phyloP scores from a whole-genome alignment of 2,113 vertebrate genomes.

The Varanus salvator region DNA sequence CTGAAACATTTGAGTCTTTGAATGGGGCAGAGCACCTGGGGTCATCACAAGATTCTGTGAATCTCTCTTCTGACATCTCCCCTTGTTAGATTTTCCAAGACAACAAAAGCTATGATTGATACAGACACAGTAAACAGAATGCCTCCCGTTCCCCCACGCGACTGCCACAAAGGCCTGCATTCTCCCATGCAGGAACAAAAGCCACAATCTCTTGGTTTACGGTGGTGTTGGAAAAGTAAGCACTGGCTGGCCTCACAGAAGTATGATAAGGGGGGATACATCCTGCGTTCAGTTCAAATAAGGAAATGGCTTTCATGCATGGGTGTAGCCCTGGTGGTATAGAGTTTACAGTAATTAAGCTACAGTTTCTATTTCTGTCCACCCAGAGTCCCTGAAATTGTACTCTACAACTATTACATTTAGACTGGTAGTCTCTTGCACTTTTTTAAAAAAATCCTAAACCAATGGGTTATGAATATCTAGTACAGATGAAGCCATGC shows the following conservation, averaged over 20 bases:
- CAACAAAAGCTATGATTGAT: slow-evolving; percentile 30
- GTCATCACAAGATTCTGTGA: not conserved
- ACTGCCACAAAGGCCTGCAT: slow-evolving; percentile 24
- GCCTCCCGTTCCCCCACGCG: slow-evolving; percentile 2
- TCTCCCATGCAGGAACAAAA: slow-evolving; percentile 12
- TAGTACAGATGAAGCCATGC: not conserved
- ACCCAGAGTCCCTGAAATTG: not conserved
- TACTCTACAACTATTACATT: not conserved
- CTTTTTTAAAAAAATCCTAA: not conserved
- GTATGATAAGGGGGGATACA: too few relatives aligned
- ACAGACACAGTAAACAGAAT: slow-evolving; percentile 29
- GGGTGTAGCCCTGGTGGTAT: not conserved
- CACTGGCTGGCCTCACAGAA: not conserved
- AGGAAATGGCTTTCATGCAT: not conserved
- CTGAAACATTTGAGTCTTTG: not conserved
- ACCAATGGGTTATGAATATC: not conserved
- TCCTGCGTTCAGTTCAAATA: not conserved
- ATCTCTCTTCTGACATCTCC: slow-evolving; percentile 14
- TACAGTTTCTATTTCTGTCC: not conserved
- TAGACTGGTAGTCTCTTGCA: too few relatives aligned
- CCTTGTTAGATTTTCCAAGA: not conserved
- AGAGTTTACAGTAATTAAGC: not conserved
- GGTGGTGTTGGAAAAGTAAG: not conserved
- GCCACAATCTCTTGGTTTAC: not conserved
- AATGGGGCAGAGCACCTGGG: not conserved